These are phyloP conservation scores for Thereva unica DNA, from an alignment of 2,888 invertebrate species.

Conservation along the genomic window DNA sequence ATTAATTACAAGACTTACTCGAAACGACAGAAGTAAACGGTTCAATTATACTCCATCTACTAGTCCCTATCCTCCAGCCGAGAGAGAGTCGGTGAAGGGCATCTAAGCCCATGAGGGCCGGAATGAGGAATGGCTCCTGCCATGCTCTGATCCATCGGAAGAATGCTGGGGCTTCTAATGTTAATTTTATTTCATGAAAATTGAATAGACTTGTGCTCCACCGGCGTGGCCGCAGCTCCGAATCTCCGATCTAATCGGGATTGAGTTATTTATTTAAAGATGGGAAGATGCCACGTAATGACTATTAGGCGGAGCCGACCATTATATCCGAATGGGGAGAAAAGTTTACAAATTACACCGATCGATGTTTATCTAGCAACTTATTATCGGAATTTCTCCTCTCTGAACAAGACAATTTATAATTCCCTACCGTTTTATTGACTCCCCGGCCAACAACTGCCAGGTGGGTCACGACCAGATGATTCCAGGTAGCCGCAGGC, in stretches of 20 bases:
- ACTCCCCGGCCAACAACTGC: no score
- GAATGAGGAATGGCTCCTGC: conserved; percentile 3
- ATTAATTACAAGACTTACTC: conserved; percentile 28
- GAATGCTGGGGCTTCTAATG: conserved; percentile 1
- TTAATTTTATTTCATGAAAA: conserved; percentile 26
- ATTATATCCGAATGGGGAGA: no score
- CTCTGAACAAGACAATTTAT: no score
- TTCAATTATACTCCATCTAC: conserved; percentile 29
- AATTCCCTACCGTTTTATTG: no score
- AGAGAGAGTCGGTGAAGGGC: not conserved
- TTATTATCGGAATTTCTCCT: no score
- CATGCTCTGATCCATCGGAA: not conserved
- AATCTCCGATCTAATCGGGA: conserved; percentile 15
- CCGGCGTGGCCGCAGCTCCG: not conserved
- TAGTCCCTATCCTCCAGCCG: conserved; percentile 7
- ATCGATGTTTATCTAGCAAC: no score
- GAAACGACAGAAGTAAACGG: conserved; percentile 31
- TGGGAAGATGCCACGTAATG: conserved; percentile 12
- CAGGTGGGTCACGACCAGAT: no score
- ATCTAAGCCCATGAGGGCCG: not conserved
- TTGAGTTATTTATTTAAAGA: conserved; percentile 24
- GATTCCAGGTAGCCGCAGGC: no score
- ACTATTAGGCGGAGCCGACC: not conserved
- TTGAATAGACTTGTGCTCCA: conserved; percentile 11
- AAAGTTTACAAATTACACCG: no score